Percentiles rank a stretch among this genome's conserved stretches.
These are phyloP conservation scores for Pygoscelis antarcticus DNA, from an alignment of 2,113 vertebrate species.

Conservation along the genomic window DNA sequence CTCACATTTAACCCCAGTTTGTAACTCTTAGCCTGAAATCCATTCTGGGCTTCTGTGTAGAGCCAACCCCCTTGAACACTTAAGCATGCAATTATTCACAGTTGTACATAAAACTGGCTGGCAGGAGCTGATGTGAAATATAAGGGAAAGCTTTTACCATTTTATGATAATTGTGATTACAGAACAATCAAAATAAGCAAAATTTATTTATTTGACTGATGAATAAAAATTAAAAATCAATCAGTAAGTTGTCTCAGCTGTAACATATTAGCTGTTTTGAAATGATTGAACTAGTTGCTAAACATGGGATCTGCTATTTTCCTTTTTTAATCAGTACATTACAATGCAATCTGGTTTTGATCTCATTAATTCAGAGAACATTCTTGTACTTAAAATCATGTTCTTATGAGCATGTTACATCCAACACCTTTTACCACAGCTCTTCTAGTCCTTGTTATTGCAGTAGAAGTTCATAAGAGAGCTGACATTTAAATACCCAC, in stretches of 20 bases:
- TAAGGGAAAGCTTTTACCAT: neutral
- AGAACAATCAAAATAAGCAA: neutral
- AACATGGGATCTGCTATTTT: neutral
- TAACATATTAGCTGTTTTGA: neutral
- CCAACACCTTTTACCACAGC: neutral
- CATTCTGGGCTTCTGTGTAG: neutral
- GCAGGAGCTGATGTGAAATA: neutral
- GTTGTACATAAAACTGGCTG: neutral
- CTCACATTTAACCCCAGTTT: neutral
- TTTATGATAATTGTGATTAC: neutral
- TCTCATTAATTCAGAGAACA: neutral
- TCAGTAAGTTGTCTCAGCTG: neutral
- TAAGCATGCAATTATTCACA: neutral
- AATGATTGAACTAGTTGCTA: neutral
- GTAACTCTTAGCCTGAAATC: neutral
- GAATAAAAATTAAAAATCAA: neutral
- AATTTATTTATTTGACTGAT: neutral
- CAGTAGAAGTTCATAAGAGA: neutral
- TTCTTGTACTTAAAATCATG: neutral
- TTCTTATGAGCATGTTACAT: neutral
- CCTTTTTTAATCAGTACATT: neutral
- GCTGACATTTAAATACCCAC: neutral
- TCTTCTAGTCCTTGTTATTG: neutral
- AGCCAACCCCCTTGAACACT: neutral
- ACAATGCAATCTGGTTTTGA: neutral